Percentiles rank a stretch among this genome's conserved stretches.
Evolutionary conservation across 2,113 vertebrate species (phyloP).

Genomic region (Larimichthys crocea): DNA sequence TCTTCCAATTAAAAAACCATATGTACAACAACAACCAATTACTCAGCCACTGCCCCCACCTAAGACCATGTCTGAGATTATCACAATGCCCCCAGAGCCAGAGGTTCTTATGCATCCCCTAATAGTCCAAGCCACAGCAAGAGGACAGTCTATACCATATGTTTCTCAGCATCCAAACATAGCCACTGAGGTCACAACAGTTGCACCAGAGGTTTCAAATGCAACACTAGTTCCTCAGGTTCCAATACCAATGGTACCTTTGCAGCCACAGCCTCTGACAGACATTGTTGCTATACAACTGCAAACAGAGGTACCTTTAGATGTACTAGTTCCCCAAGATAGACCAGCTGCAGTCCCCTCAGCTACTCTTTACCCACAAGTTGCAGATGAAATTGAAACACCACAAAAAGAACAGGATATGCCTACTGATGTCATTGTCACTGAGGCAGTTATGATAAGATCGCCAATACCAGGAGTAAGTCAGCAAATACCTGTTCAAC

Average conservation of each 20-base stretch:
- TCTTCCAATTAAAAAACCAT: constrained; percentile 76
- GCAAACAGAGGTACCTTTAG: constrained; percentile 24
- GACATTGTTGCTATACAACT: constrained; percentile 41
- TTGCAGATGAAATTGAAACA: constrained; percentile 46
- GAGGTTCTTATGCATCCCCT: constrained; percentile 41
- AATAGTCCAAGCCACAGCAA: constrained; percentile 41
- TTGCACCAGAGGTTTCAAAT: constrained; percentile 22
- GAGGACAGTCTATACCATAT: constrained; percentile 17
- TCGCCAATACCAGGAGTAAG: constrained; percentile 27
- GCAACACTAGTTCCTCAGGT: constrained; percentile 37
- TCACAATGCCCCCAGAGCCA: constrained; percentile 42
- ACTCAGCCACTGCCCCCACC: constrained; percentile 34
- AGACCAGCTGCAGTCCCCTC: constrained; percentile 10
- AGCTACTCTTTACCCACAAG: constrained; percentile 15
- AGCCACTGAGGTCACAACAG: constrained; percentile 11
- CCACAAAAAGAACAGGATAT: constrained; percentile 32
- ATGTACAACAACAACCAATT: constrained; percentile 52
- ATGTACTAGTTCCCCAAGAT: constrained; percentile 24
- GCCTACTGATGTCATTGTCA: constrained; percentile 29
- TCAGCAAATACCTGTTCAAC: constrained; percentile 44
- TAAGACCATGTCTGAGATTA: constrained; percentile 37
- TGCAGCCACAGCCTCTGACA: constrained; percentile 51
- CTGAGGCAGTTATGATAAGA: constrained; percentile 4
- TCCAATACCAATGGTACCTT: constrained; percentile 36
- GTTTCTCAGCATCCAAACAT: constrained; percentile 30